Percentiles rank a stretch among this genome's conserved stretches.
Evolutionary conservation across 1,140 invertebrate species (phyloP).

Genomic region (Drosophila setifemur): DNA sequence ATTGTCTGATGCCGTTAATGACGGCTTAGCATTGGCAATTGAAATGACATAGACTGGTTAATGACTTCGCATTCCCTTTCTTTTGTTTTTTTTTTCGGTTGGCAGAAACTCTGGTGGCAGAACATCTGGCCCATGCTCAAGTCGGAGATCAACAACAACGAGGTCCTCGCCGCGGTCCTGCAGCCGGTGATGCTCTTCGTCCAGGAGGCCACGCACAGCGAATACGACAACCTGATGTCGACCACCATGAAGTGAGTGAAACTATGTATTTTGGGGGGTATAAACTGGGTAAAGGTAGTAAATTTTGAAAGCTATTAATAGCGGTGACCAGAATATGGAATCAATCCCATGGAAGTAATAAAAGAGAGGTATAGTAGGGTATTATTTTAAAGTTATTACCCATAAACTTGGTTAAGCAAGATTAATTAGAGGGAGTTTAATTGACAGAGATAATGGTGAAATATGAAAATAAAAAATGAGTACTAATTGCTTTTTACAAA

Average conservation of each 20-base stretch:
- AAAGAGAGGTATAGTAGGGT: no score
- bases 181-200: constrained; percentile 94
- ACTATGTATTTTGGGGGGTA: no score
- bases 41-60: constrained; percentile 44
- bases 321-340: no score
- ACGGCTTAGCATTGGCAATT: constrained; percentile 47
- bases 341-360: no score
- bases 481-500: no score
- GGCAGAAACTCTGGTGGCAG: constrained; percentile 97
- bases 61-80: constrained; percentile 24
- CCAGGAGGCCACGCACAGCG: constrained; percentile 90
- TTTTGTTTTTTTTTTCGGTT: constrained; percentile 27
- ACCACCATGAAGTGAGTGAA: constrained; percentile 89
- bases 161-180: constrained; percentile 93
- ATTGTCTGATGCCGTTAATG: constrained; percentile 46
- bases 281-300: no score
- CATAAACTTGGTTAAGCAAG: no score
- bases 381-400: no score
- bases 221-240: constrained; percentile 92
- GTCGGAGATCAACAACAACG: constrained; percentile 91
- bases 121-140: constrained; percentile 95
- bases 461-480: no score
- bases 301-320: no score
- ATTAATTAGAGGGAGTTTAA: no score
- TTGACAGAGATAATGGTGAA: no score